Base-by-base conservation (phyloP, 2,113 vertebrate genomes). In the Capra hircus region DNA sequence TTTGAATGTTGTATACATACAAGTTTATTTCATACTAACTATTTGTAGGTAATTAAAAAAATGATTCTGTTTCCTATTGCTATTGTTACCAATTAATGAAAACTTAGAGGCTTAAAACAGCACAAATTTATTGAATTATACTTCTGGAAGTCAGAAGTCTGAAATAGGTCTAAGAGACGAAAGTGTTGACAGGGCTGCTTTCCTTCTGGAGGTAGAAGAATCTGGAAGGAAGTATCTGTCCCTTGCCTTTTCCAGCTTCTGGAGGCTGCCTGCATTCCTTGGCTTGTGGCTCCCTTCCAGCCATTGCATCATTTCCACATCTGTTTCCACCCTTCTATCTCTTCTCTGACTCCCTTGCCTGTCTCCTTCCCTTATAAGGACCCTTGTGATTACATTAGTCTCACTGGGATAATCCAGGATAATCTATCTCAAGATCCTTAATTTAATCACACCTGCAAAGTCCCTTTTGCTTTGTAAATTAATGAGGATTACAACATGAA, bases 231-330 rank as follows among this genome's bases (percentile, higher is more conserved):
- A 82, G 82, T 62, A 43, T 43, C 55, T 52, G 33, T 81, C 90
- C 78, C 45, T 89, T 53, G 62, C 27, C 83, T 83, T 86, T 84
- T 78, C 19, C 36, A 48, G 71, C 80, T 87, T 92, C 62, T 62
- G 27, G 30, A 90, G 55, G 88, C 55, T 6, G 5, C 23, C 2
- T 5, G 10, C 62, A 43, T 91, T 90, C 64, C 74, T 74, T 64
- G 93, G 80, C 62, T 94, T 57, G 50, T 90, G 94, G 95, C 90
- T 84, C 52, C 80, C 15, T 87, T 52, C 57, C 74, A 94, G 91
- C 19, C 33, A 6, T 67, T 97, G 77, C 48, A 5, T 96, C 88
- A 91, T 50, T 85, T 36, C 16, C 21, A 92, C 53, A 57, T 95
- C 77, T 92, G 74, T 95, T 93, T 92, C 30, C 5, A 3, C 15